A percentile compares a stretch with the other conserved stretches of the same genome.
phyloP scores from a whole-genome alignment of 2,888 invertebrate species.

The Agrochola lychnidis region DNA sequence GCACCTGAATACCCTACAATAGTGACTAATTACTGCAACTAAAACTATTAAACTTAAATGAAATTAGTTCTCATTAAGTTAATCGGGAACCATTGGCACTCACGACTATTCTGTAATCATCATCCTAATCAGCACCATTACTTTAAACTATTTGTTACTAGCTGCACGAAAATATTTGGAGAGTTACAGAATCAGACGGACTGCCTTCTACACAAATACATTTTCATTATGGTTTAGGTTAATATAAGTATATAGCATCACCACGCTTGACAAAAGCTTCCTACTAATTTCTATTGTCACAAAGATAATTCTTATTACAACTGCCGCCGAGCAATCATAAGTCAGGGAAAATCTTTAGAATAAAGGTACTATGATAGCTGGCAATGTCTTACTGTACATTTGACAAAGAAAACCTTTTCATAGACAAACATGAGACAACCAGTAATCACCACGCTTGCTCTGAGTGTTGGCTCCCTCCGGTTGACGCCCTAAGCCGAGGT shows the following conservation, averaged over 20 bases:
- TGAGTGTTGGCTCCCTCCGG: no score
- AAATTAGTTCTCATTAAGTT: conserved; percentile 1
- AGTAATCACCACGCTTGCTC: not conserved
- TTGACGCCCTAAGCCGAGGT: no score
- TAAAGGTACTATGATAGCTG: not conserved
- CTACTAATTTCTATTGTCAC: not conserved
- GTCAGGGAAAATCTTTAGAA: not conserved
- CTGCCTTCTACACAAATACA: not conserved
- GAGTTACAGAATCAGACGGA: not conserved
- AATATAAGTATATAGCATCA: not conserved
- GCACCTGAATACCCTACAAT: no score
- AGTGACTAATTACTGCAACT: not conserved
- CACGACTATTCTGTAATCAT: not conserved
- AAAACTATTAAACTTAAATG: not conserved
- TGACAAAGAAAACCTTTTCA: not conserved
- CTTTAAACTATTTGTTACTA: not conserved
- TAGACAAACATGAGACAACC: not conserved
- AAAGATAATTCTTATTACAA: no score
- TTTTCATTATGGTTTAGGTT: not conserved
- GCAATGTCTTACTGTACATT: not conserved
- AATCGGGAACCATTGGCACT: not conserved
- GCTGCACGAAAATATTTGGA: no score
- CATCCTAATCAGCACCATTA: not conserved
- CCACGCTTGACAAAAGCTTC: not conserved
- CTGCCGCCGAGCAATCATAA: not conserved